phyloP scores from a whole-genome alignment of 2,888 invertebrate species.

The Laspeyria flexula region DNA sequence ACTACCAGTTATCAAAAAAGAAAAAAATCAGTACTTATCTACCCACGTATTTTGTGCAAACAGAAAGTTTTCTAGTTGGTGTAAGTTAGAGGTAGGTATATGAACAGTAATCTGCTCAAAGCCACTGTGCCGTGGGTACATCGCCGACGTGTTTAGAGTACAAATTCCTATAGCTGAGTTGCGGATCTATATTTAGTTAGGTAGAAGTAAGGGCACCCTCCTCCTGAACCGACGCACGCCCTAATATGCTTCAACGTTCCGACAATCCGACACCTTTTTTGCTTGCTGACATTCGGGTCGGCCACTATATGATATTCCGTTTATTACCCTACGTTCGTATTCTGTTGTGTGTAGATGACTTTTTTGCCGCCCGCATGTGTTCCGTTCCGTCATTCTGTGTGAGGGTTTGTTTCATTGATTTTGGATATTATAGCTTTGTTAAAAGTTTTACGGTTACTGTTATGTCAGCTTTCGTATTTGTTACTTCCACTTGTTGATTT shows the following conservation, averaged over 20 bases:
- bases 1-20: too few relatives aligned
- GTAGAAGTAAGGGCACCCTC: conserved; percentile 62
- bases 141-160: conserved; percentile 65
- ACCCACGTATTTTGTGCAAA: conserved; percentile 17
- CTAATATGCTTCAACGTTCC: conserved; percentile 41
- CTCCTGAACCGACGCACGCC: conserved; percentile 54
- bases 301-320: conserved; percentile 68
- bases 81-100: conserved; percentile 20
- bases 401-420: conserved; percentile 63
- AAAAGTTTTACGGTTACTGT: conserved; percentile 48
- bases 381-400: conserved; percentile 57
- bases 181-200: conserved; percentile 76
- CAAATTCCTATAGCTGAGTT: conserved; percentile 62
- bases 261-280: conserved; percentile 58
- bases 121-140: conserved; percentile 45
- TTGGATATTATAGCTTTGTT: conserved; percentile 55
- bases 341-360: conserved; percentile 52
- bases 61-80: conserved; percentile 16
- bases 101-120: conserved; percentile 42
- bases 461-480: conserved; percentile 23
- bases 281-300: conserved; percentile 53
- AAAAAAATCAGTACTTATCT: too few relatives aligned
- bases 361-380: conserved; percentile 77
- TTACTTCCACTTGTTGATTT: conserved; percentile 8
- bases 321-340: conserved; percentile 58